Evolutionary conservation across 2,888 invertebrate species (phyloP).

Genomic region (Platyscelio sp.): DNA sequence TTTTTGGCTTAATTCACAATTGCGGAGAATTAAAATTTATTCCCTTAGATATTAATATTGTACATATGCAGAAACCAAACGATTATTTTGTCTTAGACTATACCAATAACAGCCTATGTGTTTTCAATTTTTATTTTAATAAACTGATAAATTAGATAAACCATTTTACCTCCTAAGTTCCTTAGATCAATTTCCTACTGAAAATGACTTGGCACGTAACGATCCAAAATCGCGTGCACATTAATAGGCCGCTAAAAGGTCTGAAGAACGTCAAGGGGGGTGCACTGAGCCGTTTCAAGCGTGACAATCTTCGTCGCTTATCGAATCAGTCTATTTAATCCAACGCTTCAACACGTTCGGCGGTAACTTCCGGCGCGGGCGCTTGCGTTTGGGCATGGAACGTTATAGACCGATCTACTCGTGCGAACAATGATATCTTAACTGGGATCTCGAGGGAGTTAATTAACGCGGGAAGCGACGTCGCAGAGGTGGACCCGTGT

Average conservation of each 20-base stretch:
- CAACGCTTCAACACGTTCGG: slow-evolving; percentile 59
- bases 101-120: too few relatives aligned
- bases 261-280: slow-evolving; percentile 40
- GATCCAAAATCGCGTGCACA: slow-evolving; percentile 39
- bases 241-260: slow-evolving; percentile 31
- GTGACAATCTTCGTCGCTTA: slow-evolving; percentile 60
- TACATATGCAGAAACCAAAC: too few relatives aligned
- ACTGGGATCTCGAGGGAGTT: slow-evolving; percentile 81
- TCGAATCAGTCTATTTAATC: slow-evolving; percentile 60
- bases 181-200: too few relatives aligned
- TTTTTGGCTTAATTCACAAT: too few relatives aligned
- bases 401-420: slow-evolving; percentile 64
- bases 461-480: slow-evolving; percentile 81
- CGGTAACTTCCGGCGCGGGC: slow-evolving; percentile 51
- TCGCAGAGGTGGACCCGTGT: slow-evolving; percentile 68
- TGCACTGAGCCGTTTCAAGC: slow-evolving; percentile 43
- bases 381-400: slow-evolving; percentile 46
- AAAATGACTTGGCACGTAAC: slow-evolving; percentile 8
- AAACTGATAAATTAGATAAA: too few relatives aligned
- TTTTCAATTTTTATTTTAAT: too few relatives aligned
- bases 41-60: too few relatives aligned
- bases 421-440: slow-evolving; percentile 79
- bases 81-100: too few relatives aligned
- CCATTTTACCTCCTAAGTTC: too few relatives aligned
- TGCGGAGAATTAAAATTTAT: too few relatives aligned